Base-by-base conservation (phyloP, 2,888 invertebrate genomes). In the Lasioglossum calceatum region DNA sequence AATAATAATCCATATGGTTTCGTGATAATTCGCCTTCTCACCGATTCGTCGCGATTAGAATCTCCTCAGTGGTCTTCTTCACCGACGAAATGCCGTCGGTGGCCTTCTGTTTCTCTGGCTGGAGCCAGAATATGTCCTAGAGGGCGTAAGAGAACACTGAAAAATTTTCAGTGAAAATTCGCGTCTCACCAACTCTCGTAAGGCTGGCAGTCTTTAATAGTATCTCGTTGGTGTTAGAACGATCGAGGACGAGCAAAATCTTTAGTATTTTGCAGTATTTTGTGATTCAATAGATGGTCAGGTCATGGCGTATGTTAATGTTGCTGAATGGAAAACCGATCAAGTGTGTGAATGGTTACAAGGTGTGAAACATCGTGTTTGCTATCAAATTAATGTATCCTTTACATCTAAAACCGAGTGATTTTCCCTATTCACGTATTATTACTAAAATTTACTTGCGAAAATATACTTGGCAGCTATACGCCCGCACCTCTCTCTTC, bases 301-400 rank as follows among this genome's bases (percentile, higher is more conserved):
- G 82, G 92, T 92, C 93, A 98, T 98, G 98, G 97, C 98, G 94
- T 97, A 97, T 95, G 97, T 98, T 92, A 97, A 97, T 95, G 98
- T 98, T 92, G 97, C 97, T 92, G 98, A 98, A 96, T 98, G 98
- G 98, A 97, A 98, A 92, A 97, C 98, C 82, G 98, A 98, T 94
- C 98, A 98, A 96, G 98, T 98, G 92, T 98, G 97, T 90, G 98
- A 98, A 95, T 98, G 98, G 98, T 95, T 98, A 91, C 97, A 97
- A 97, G 98, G 98, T 98, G 96, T 86, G 84, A 81, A 77, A 74
- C 82, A 73, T 74, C 14, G 12, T 42, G 76, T 71, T 76, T 76
- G 16, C 47, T n/a, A 70, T 32, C 7, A 4, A 42, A 58, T 79
- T 27, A 27, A 19, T 84, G n/a, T n/a, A 67, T 70, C 44, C 42